Evolutionary conservation across 2,797 vertebrate genomes (phyloP).

Genomic region (Dallia pectoralis): DNA sequence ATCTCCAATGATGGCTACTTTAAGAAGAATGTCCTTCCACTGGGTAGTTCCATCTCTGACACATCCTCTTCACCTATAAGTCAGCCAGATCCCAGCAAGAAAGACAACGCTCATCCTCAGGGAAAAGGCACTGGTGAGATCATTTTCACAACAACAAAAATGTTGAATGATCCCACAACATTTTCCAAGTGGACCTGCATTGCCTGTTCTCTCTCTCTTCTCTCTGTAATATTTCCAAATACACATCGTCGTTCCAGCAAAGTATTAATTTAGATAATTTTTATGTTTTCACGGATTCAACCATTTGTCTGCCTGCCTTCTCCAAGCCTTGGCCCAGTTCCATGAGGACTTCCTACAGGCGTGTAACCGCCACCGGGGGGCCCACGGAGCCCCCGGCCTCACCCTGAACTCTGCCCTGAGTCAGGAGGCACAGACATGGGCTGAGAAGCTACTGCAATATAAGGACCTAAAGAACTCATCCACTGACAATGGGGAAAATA

Average conservation of each 20-base stretch:
- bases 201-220: background rate
- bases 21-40: conserved; percentile 52
- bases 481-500: conserved; percentile 42
- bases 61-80: background rate
- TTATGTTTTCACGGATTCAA: too few relatives aligned
- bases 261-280: too few relatives aligned
- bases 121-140: background rate
- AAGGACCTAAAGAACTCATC: conserved; percentile 39
- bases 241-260: background rate
- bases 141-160: too few relatives aligned
- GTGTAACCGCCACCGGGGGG: conserved; percentile 32
- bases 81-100: too few relatives aligned
- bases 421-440: conserved; percentile 44
- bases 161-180: too few relatives aligned
- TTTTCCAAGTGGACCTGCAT: too few relatives aligned
- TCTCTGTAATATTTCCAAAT: background rate
- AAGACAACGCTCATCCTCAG: background rate
- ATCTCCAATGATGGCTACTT: conserved; percentile 51
- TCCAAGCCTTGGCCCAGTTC: conserved; percentile 27
- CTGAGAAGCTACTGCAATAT: conserved; percentile 26
- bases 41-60: background rate
- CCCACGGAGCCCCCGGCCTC: conserved; percentile 41
- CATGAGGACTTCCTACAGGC: conserved; percentile 37
- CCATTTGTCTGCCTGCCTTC: background rate
- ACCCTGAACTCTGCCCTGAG: conserved; percentile 29